These are phyloP conservation scores for Progne subis DNA, from an alignment of 2,113 vertebrate genomes.

Conservation along the genomic window DNA sequence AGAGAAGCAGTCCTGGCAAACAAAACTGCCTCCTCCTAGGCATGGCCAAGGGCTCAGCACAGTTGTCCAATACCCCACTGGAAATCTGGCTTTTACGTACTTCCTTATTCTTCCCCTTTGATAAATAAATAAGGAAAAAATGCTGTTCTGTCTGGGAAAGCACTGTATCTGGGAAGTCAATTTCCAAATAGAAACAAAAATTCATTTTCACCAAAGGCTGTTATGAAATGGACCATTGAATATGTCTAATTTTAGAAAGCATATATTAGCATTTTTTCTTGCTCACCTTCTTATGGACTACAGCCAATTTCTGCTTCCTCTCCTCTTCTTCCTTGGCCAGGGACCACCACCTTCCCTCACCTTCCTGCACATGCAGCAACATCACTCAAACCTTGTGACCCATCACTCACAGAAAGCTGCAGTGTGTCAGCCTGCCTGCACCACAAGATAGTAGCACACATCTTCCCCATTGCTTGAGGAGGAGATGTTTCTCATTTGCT, in stretches of 20 bases:
- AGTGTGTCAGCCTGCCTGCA: background rate
- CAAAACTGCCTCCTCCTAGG: background rate
- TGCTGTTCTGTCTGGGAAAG: background rate
- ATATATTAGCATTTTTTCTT: background rate
- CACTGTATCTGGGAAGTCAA: accelerated
- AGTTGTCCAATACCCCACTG: background rate
- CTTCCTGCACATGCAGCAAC: background rate
- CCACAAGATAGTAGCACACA: background rate
- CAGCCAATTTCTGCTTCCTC: background rate
- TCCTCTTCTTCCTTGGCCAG: background rate
- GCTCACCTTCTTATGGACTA: background rate
- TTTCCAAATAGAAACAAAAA: background rate
- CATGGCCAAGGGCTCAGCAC: background rate
- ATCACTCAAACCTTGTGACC: background rate
- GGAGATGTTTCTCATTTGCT: background rate
- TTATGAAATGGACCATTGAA: background rate
- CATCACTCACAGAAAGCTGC: background rate
- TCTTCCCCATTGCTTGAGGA: background rate
- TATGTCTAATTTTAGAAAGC: background rate
- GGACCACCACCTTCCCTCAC: background rate
- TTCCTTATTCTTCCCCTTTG: background rate
- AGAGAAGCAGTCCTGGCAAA: background rate
- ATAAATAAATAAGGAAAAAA: background rate
- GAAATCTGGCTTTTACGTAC: background rate
- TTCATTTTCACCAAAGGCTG: background rate